Evolutionary conservation across 2,797 vertebrate species (phyloP), one percentile per base, ranked within the genome.

Genomic region (Phalanger gymnotis): DNA sequence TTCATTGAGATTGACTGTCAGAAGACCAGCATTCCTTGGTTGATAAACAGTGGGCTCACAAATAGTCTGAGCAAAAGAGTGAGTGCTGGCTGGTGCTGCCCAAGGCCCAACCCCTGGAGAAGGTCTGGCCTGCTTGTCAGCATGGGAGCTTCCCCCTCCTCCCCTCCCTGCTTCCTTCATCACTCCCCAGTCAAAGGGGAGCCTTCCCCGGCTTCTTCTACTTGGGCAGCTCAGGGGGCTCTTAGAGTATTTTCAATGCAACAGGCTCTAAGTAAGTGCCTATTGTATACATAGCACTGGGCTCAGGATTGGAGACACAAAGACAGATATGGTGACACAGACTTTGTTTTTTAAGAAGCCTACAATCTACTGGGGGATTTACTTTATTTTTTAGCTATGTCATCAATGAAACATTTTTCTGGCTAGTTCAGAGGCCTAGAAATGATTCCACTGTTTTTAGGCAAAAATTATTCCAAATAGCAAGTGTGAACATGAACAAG

Each of bases 41-140:
- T 14, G 22, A 9, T 3, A 6, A 40, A 9, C 12, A 14, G 28
- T 0, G 25, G 51, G 34, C 22, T 47, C 52, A 19, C 61, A 73
- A 19, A 73, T 2, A 22, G n/a, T 14, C 61, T 66, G 61, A n/a
- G 61, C 31, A n/a, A 66, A n/a, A 13, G 61, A 16, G 4, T 16
- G 61, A n/a, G 61, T 27, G 53, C 6, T 56, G 61, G 61, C 14
- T n/a, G 14, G 34, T 34, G 61, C 14, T n/a, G 61, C 61, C 31
- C 34, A 4, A 34, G 16, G 19, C 1, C 4, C 27, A 28, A 0
- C 30, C 22, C 22, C 90, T 14, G 4, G 0, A 10, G 9, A 66
- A 66, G 58, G 34, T 66, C 61, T n/a, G 14, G 61, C 19, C 2
- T 1, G 57, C 54, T 1, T 3, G 19, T 19, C 22, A 27, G 51